A percentile compares a stretch with the other conserved stretches of the same genome.
Conservation (phyloP, 2,113 vertebrate species). For the Carlito syrichta region DNA sequence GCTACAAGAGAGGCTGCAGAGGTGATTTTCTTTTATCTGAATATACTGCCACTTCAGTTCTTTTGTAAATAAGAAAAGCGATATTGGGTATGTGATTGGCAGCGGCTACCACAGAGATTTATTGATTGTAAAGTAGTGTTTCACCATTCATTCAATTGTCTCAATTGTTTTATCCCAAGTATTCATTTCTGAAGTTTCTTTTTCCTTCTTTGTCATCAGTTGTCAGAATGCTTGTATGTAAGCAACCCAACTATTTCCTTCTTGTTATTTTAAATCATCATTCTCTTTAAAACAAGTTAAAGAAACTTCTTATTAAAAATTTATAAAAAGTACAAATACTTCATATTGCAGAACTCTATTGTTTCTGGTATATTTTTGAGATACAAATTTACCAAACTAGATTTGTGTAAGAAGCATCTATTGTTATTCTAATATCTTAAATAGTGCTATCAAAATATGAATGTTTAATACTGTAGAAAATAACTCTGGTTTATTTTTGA, state of each 20-base stretch:
- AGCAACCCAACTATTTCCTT: background rate
- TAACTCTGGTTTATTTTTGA: background rate
- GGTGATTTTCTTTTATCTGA: background rate
- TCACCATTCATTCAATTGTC: background rate
- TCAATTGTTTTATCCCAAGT: background rate
- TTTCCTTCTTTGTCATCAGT: background rate
- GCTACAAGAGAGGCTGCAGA: background rate
- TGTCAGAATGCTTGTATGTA: background rate
- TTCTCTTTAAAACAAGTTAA: background rate
- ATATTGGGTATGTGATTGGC: background rate
- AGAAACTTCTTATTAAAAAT: background rate
- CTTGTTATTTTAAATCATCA: background rate
- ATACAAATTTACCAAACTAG: background rate
- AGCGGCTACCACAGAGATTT: background rate
- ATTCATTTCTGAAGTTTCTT: background rate
- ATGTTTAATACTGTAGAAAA: background rate
- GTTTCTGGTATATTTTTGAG: background rate
- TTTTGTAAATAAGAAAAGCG: background rate
- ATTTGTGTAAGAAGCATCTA: background rate
- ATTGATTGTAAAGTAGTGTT: background rate
- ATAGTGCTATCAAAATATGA: background rate
- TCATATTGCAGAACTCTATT: background rate
- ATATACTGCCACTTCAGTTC: background rate
- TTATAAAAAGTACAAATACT: background rate
- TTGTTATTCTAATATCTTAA: background rate